Evolutionary conservation across 2,113 vertebrate species (phyloP), one percentile per base, ranked within the genome.

Genomic region (Sinocyclocheilus anshuiensis): DNA sequence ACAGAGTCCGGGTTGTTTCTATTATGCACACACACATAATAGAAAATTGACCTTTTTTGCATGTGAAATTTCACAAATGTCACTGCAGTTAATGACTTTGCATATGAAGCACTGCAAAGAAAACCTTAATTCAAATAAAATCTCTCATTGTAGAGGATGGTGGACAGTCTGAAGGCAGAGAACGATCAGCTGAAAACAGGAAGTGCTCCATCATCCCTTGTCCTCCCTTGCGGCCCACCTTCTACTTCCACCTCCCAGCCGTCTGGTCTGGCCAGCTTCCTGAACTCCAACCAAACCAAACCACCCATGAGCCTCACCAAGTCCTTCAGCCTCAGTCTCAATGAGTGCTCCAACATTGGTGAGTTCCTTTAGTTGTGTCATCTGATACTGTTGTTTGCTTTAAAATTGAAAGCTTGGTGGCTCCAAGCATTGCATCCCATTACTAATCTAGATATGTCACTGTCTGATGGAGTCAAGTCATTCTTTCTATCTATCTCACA

Each of bases 101-200:
- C 24, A 65, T 67, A 1, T 7, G 24, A 67, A 26, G 61, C 61
- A 65, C 1, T 6, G n/a, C 61, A 69, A 7, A 69, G 2, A 69
- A 36, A 24, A 45, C 0, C 24, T 1, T 18, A 75, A 75, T 24
- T 13, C 8, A 18, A 6, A 57, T 13, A 16, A 45, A 18, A 10
- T 75, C 71, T 22, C 13, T 87, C 85, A 81, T 12, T 39, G 7
- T 79, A 99, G 97, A 91, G 96, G 91, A 97, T 97, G 26, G 97
- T 99, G 79, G 97, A 99, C 92, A 95, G 96, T 78, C 92, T 99
- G 71, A 99, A 99, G 91, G 95, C 95, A 0, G 98, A 99, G 92
- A 99, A 99, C 0, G 97, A 98, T 91, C 95, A 97, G 61, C 93
- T 99, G 74, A 98, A 99, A 91, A 96, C 97, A 22, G 96, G 96